Conservation (phyloP, 2,113 vertebrate species). For the Grallaria varia region DNA sequence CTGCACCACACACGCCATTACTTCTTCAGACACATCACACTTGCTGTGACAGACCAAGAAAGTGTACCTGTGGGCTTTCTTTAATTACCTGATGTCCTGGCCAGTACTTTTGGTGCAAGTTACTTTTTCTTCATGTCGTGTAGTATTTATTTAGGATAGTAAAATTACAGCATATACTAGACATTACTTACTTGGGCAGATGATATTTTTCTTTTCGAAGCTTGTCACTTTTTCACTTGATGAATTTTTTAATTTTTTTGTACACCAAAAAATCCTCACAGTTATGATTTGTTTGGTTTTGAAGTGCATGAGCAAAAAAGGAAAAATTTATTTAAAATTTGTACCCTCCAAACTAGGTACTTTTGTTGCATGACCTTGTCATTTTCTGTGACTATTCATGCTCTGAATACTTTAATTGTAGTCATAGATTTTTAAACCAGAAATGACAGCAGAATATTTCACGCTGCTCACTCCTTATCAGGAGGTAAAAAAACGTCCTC, state of each 20-base stretch:
- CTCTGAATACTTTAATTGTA: background rate
- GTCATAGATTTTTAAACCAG: background rate
- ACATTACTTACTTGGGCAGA: background rate
- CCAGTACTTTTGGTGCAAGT: background rate
- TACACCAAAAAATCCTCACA: background rate
- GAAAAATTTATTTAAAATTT: background rate
- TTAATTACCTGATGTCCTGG: background rate
- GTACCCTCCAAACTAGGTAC: background rate
- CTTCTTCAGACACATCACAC: background rate
- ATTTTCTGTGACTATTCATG: background rate
- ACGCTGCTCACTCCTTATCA: background rate
- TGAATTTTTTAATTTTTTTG: too few species aligned
- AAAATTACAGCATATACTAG: background rate
- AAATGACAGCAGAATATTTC: background rate
- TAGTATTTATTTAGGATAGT: background rate
- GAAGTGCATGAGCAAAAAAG: background rate
- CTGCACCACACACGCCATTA: background rate
- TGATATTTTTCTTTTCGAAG: background rate
- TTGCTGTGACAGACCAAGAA: background rate
- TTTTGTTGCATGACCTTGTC: background rate
- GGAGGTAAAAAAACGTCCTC: background rate
- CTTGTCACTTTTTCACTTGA: background rate
- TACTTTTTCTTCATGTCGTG: background rate
- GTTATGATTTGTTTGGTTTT: background rate
- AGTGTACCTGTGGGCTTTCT: background rate